Percentiles rank a stretch among this genome's conserved stretches.
Evolutionary conservation across 2,888 invertebrate species (phyloP).

Genomic region (Tetropium fuscum): DNA sequence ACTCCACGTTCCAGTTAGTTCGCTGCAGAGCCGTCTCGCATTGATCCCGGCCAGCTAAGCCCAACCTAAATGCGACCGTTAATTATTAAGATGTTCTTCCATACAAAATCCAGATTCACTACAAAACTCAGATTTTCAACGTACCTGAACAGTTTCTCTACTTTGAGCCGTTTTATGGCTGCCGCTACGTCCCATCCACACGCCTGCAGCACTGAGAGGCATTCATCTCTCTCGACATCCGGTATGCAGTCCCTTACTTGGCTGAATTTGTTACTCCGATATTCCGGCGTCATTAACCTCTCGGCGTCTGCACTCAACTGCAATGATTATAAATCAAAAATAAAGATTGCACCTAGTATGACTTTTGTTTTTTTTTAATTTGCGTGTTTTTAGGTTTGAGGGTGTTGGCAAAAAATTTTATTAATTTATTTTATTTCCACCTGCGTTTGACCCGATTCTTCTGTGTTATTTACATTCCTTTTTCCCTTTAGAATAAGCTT

Average conservation of each 20-base stretch:
- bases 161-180: constrained; percentile 78
- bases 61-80: constrained; percentile 73
- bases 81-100: too few relatives aligned
- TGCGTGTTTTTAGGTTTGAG: too few relatives aligned
- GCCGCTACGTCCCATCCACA: constrained; percentile 77
- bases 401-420: too few relatives aligned
- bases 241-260: constrained; percentile 69
- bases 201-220: constrained; percentile 71
- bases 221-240: constrained; percentile 72
- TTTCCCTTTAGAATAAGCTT: too few relatives aligned
- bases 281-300: constrained; percentile 66
- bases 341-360: too few relatives aligned
- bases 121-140: too few relatives aligned
- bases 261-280: constrained; percentile 69
- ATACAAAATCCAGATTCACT: too few relatives aligned
- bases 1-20: constrained; percentile 84
- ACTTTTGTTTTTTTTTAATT: too few relatives aligned
- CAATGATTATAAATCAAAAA: too few relatives aligned
- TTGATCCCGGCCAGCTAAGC: constrained; percentile 76
- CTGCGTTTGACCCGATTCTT: too few relatives aligned
- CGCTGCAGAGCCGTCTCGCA: constrained; percentile 81
- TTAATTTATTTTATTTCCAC: too few relatives aligned
- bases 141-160: constrained; percentile 79
- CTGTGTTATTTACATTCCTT: too few relatives aligned
- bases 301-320: constrained; percentile 65